Evolutionary conservation across 2,888 invertebrate genomes (phyloP).

Genomic region (Agonopterix heracliana): DNA sequence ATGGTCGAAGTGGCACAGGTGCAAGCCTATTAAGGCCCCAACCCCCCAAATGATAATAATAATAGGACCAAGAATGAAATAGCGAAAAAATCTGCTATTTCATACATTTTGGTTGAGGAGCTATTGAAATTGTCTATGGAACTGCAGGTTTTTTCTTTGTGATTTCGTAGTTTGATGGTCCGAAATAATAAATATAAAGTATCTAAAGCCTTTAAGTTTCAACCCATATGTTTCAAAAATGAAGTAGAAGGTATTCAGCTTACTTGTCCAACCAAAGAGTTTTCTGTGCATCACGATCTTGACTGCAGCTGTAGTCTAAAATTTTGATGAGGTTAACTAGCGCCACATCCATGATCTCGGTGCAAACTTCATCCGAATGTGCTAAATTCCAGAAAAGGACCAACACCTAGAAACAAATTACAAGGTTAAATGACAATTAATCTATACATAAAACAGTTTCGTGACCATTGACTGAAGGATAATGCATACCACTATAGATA

Average conservation of each 20-base stretch:
- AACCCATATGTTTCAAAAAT: not conserved
- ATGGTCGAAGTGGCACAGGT: no score
- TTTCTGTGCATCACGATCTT: constrained; percentile 97
- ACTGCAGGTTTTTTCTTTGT: no score
- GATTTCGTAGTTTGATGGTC: no score
- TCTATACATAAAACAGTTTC: no score
- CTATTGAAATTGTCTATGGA: no score
- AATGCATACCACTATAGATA: no score
- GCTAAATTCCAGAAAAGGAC: constrained; percentile 98
- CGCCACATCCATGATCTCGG: constrained; percentile 98
- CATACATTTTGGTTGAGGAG: no score
- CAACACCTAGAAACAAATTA: constrained; percentile 78
- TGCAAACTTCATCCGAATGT: constrained; percentile 96
- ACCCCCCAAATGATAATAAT: no score
- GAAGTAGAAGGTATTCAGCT: constrained; percentile 20
- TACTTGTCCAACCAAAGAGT: constrained; percentile 94
- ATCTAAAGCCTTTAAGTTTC: not conserved
- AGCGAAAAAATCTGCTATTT: no score
- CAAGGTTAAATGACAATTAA: not conserved
- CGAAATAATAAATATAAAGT: not conserved
- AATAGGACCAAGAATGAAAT: no score
- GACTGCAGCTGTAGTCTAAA: constrained; percentile 97
- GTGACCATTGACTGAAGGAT: not conserved
- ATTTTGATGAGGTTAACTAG: constrained; percentile 97
- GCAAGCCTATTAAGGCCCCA: no score